These are phyloP conservation scores for Hirtodrosophila cameraria DNA, from an alignment of 2,888 invertebrate species.

Conservation along the genomic window DNA sequence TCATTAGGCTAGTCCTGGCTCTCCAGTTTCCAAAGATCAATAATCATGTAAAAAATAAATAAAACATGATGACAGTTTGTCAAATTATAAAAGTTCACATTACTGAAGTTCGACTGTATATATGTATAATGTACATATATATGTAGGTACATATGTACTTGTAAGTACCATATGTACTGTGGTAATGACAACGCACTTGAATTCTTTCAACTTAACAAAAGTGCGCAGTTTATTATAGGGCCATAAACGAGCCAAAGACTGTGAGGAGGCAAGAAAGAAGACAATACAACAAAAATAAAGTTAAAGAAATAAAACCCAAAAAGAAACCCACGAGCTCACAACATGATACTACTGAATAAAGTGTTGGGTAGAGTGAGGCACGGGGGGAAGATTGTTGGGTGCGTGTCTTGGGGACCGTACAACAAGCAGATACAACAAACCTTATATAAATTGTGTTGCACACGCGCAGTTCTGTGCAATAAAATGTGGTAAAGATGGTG, in stretches of 20 bases:
- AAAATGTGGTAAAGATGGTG: conserved; percentile 50
- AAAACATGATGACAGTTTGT: too few species aligned
- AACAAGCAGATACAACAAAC: conserved; percentile 34
- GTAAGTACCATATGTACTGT: too few species aligned
- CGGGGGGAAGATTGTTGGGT: conserved; percentile 6
- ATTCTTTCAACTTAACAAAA: conserved; percentile 55
- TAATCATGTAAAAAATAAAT: too few species aligned
- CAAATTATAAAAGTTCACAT: too few species aligned
- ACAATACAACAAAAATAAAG: conserved; percentile 6
- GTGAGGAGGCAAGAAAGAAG: background rate
- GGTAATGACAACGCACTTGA: conserved; percentile 73
- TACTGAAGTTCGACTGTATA: too few species aligned
- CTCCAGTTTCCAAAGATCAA: too few species aligned
- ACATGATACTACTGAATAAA: conserved; percentile 54
- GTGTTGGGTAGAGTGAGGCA: background rate
- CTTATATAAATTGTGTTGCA: conserved; percentile 34
- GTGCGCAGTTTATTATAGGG: conserved; percentile 48
- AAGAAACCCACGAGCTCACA: conserved; percentile 46
- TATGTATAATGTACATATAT: too few species aligned
- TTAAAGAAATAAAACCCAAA: conserved; percentile 1
- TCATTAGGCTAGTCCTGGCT: too few species aligned
- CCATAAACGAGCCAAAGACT: conserved; percentile 49
- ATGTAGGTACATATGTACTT: too few species aligned
- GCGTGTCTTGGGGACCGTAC: conserved; percentile 15
- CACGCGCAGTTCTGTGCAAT: conserved; percentile 20